Percentiles rank a stretch among this genome's conserved stretches.
Evolutionary conservation across 2,113 vertebrate species (phyloP).

Genomic region (Chaetodon auriga): DNA sequence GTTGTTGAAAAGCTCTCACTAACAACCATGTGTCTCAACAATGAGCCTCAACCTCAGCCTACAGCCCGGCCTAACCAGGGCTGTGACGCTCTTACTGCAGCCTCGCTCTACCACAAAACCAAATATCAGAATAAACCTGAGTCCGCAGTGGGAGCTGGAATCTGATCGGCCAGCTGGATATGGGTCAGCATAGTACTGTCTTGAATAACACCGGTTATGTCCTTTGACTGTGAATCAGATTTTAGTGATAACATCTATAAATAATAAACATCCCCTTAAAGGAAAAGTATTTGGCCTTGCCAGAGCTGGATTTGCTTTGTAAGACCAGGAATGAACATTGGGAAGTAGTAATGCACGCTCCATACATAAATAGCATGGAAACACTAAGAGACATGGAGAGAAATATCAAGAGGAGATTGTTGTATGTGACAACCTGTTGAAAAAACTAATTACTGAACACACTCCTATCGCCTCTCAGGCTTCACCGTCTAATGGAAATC

Average conservation of each 20-base stretch:
- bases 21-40: conserved; percentile 2
- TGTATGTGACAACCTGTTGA: neutral
- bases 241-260: conserved; percentile 12
- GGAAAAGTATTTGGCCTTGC: neutral
- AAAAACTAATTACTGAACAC: neutral
- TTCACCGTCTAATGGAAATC: conserved; percentile 33
- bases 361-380: neutral
- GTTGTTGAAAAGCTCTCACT: conserved; percentile 8
- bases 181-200: neutral
- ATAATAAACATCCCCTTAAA: neutral
- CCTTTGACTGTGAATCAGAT: neutral
- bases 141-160: conserved; percentile 20
- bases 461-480: conserved; percentile 9
- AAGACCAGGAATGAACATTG: neutral
- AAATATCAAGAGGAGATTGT: neutral
- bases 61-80: conserved; percentile 7
- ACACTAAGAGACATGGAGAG: neutral
- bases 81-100: conserved; percentile 4
- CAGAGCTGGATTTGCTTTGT: neutral
- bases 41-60: conserved; percentile 21
- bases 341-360: neutral
- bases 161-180: too few relatives aligned
- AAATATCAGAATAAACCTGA: conserved; percentile 22
- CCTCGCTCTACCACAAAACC: conserved; percentile 44
- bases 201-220: neutral